Evolutionary conservation across 2,113 vertebrate species (phyloP), one percentile per base, ranked within the genome.

Genomic region (Nothobranchius furzeri): DNA sequence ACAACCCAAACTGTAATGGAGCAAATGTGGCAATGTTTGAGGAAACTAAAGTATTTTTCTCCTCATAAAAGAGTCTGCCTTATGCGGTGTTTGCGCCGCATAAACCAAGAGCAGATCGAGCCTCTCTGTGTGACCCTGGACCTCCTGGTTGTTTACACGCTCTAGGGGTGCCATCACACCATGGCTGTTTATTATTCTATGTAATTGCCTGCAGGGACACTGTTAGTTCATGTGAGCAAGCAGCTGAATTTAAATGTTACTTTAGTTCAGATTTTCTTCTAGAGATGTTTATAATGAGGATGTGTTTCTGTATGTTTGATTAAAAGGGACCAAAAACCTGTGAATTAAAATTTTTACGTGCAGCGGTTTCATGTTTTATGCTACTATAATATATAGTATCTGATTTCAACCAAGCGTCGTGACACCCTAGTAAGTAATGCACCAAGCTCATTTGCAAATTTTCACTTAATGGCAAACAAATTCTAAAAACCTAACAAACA

Each of bases 111-210:
- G 64, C 42, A 75, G 47, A 64, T 10, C 12, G 36, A n/a, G 35
- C 60, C 43, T 73, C 62, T 43, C 59, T n/a, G 30, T 56, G 63
- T 3, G 54, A 76, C 36, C 42, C 58, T 17, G 60, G 42, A 20
- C 66, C 51, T 70, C 20, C 52, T 4, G 51, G 48, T 45, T 59
- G 65, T 64, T 75, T 43, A 15, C 55, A 65, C 73, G 2, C 79
- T 52, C 42, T 11, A 47, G 67, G 79, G 53, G 49, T 24, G 60
- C 43, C 4, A 54, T 75, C 79, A 72, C 73, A 70, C 15, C 57
- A 43, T 1, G 45, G 40, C 3, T 58, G 49, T 75, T 80, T 76
- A 65, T 79, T 40, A 55, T 55, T 56, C 74, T 68, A 68, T 35
- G 60, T 17, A 79, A 78, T 0, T 9, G 54, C 0, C 65, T 1